phyloP scores from a whole-genome alignment of 1,140 invertebrate species.

The Asbolus verrucosus region DNA sequence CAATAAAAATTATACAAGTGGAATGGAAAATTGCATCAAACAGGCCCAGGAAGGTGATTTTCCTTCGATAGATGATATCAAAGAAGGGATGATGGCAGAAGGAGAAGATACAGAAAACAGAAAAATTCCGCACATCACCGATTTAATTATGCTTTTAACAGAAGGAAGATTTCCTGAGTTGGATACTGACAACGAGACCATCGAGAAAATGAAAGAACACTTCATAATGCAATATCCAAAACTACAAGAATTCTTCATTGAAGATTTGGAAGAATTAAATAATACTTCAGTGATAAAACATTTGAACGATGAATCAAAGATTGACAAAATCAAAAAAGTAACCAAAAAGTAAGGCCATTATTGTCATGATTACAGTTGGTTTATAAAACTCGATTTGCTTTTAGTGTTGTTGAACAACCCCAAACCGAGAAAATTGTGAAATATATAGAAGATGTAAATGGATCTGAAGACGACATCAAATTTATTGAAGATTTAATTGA shows the following conservation, averaged over 20 bases:
- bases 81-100: slow-evolving; percentile 48
- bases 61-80: slow-evolving; percentile 42
- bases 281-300: neutral
- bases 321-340: neutral
- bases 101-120: slow-evolving; percentile 42
- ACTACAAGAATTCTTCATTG: slow-evolving; percentile 40
- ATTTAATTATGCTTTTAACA: slow-evolving; percentile 54
- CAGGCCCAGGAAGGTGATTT: slow-evolving; percentile 47
- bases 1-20: neutral
- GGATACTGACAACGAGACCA: slow-evolving; percentile 49
- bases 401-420: slow-evolving; percentile 51
- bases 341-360: slow-evolving; percentile 39
- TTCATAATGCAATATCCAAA: slow-evolving; percentile 56
- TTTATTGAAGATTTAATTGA: slow-evolving; percentile 49
- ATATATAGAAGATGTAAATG: neutral
- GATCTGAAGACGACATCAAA: slow-evolving; percentile 11
- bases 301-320: slow-evolving; percentile 17
- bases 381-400: slow-evolving; percentile 42
- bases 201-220: slow-evolving; percentile 55
- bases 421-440: slow-evolving; percentile 59
- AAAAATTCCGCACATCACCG: slow-evolving; percentile 53
- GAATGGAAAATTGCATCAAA: slow-evolving; percentile 9
- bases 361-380: slow-evolving; percentile 7
- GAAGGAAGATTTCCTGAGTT: slow-evolving; percentile 52
- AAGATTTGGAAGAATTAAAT: slow-evolving; percentile 41